Evolutionary conservation across 2,797 vertebrate genomes (phyloP).

Genomic region (Buceros bicornis): DNA sequence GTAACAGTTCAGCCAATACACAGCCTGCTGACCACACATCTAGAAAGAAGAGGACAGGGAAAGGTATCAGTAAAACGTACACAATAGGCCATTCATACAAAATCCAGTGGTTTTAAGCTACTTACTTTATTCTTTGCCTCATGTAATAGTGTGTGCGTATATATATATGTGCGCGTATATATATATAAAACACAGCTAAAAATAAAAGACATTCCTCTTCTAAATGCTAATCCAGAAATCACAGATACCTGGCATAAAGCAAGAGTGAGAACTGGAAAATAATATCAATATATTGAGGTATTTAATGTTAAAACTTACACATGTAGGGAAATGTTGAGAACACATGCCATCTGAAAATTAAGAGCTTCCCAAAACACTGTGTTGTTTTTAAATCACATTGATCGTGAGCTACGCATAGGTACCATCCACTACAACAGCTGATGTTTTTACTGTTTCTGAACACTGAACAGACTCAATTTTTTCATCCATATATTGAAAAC

Average conservation of each 20-base stretch:
- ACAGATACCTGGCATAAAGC: not conserved
- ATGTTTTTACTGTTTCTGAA: not conserved
- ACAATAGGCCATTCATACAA: not conserved
- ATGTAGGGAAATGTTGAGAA: not conserved
- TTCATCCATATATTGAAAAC: not conserved
- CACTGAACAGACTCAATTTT: not conserved
- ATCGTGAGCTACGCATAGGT: not conserved
- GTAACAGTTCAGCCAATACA: conserved; percentile 96
- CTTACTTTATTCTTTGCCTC: not conserved
- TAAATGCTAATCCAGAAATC: not conserved
- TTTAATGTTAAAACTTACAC: not conserved
- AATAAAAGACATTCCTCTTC: not conserved
- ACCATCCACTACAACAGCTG: not conserved
- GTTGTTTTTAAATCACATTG: not conserved
- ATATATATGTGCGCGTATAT: too few species aligned
- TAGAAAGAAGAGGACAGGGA: conserved; percentile 43
- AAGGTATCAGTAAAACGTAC: not conserved
- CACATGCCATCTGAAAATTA: not conserved
- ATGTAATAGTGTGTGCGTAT: not conserved
- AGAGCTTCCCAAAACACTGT: not conserved
- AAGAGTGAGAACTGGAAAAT: not conserved
- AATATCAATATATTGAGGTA: not conserved
- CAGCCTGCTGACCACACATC: conserved; percentile 99
- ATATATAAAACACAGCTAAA: not conserved
- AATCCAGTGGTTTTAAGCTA: not conserved